Percentiles rank a stretch among this genome's conserved stretches.
These are phyloP conservation scores for Gadopsis bispinosus DNA, from an alignment of 2,797 vertebrate genomes.

Conservation along the genomic window DNA sequence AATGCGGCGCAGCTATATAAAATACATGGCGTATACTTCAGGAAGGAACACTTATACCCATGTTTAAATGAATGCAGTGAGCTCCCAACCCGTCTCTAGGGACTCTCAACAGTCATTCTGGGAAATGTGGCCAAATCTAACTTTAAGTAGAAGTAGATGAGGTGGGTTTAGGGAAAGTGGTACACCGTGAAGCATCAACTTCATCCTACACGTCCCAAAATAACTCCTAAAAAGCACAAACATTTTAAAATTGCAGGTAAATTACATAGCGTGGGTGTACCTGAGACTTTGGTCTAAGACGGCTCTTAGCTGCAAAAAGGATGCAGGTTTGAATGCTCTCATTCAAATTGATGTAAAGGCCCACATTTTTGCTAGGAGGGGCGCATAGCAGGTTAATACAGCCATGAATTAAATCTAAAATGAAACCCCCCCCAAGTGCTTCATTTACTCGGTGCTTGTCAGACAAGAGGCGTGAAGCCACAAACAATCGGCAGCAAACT, in stretches of 20 bases:
- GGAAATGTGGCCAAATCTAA: conserved; percentile 15
- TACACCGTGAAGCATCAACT: not conserved
- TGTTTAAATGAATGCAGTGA: not conserved
- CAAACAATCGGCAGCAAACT: not conserved
- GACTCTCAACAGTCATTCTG: not conserved
- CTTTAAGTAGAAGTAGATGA: conserved; percentile 1
- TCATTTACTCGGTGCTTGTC: not conserved
- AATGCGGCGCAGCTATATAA: not conserved
- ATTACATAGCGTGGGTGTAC: not conserved
- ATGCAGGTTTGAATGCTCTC: not conserved
- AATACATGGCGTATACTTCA: not conserved
- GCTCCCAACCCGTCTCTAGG: conserved; percentile 1
- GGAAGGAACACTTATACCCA: not conserved
- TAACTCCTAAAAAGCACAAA: not conserved
- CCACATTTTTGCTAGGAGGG: rapidly evolving
- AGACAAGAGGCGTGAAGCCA: not conserved
- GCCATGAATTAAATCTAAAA: not conserved
- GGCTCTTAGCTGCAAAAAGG: not conserved
- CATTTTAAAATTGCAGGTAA: not conserved
- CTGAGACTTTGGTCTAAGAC: not conserved
- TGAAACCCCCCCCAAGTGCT: not conserved
- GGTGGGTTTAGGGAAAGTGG: not conserved
- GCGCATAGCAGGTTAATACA: not conserved
- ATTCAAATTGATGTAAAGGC: not conserved
- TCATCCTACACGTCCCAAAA: not conserved